Percentiles rank a stretch among this genome's conserved stretches.
phyloP scores from a whole-genome alignment of 2,888 invertebrate genomes.

The Microchrysa polita region DNA sequence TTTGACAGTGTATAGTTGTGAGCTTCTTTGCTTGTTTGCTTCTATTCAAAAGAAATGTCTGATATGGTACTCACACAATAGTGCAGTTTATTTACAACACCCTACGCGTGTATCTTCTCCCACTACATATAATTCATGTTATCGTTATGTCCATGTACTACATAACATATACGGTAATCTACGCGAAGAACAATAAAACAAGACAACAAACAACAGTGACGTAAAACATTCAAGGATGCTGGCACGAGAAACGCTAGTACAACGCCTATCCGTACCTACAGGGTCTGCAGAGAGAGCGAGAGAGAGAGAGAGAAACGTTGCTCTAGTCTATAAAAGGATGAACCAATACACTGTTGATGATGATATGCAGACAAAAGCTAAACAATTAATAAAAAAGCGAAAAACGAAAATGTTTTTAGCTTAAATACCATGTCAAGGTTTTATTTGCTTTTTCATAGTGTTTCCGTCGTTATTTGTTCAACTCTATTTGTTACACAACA shows the following conservation, averaged over 20 bases:
- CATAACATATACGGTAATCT: no score
- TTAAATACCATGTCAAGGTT: neutral
- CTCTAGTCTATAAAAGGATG: no score
- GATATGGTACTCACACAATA: neutral
- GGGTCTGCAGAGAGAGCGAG: no score
- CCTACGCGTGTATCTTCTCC: neutral
- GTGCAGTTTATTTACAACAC: neutral
- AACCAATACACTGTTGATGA: no score
- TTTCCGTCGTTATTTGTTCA: neutral
- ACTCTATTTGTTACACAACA: conserved; percentile 7
- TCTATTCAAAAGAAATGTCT: neutral
- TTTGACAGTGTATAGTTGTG: neutral
- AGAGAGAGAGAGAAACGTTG: no score
- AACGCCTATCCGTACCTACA: neutral
- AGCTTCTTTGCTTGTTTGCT: conserved; percentile 1
- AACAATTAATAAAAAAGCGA: neutral
- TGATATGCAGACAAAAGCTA: no score
- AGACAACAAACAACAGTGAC: no score
- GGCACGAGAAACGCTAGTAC: no score
- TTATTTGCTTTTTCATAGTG: neutral
- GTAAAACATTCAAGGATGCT: neutral
- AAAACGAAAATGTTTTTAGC: neutral
- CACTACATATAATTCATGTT: neutral
- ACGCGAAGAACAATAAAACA: neutral
- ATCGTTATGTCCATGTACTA: conserved; percentile 2